Evolutionary conservation across 2,797 vertebrate species (phyloP).

Genomic region (Platalea minor): DNA sequence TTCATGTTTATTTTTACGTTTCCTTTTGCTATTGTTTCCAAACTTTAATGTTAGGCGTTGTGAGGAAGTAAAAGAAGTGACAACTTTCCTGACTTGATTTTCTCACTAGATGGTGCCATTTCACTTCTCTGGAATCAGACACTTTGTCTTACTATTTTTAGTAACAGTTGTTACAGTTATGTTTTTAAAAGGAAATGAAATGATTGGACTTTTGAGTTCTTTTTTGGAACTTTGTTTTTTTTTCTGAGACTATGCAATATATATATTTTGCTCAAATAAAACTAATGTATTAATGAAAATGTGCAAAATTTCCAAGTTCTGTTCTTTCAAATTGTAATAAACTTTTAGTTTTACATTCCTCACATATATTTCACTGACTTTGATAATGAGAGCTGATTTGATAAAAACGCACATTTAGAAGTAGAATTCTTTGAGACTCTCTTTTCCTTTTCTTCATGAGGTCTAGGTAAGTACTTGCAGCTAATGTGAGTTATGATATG

Average conservation of each 20-base stretch:
- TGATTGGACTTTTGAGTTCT: background rate
- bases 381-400: background rate
- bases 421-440: background rate
- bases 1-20: constrained; percentile 25
- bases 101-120: constrained; percentile 44
- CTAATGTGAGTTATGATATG: background rate
- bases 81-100: background rate
- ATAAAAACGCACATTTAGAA: background rate
- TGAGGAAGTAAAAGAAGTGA: background rate
- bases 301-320: background rate
- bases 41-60: background rate
- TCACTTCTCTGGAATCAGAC: background rate
- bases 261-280: background rate
- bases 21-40: background rate
- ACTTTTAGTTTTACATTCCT: background rate
- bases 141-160: background rate
- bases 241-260: background rate
- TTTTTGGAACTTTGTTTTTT: background rate
- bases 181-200: background rate
- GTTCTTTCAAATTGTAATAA: background rate
- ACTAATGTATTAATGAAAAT: background rate
- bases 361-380: background rate
- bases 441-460: background rate
- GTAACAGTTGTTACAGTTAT: background rate
- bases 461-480: background rate